These are phyloP conservation scores for Podocnemis expansa DNA, from an alignment of 2,113 vertebrate genomes.

Conservation along the genomic window DNA sequence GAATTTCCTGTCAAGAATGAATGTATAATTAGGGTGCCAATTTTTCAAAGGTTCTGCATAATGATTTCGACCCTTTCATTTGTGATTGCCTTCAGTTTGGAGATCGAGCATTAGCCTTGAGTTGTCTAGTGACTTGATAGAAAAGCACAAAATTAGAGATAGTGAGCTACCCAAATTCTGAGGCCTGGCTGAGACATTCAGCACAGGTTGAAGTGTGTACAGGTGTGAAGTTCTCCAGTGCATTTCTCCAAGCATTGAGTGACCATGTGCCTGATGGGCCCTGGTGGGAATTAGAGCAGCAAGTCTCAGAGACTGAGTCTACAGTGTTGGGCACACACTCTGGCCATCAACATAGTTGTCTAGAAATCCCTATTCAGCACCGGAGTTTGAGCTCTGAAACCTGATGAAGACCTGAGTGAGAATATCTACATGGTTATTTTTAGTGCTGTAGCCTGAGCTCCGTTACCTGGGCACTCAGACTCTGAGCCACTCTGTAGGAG, in stretches of 20 bases:
- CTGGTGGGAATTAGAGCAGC: not conserved
- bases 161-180: not conserved
- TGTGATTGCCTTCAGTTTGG: too few relatives aligned
- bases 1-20: not conserved
- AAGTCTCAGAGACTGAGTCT: not conserved
- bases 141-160: not conserved
- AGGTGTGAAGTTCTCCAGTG: not conserved
- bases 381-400: not conserved
- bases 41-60: not conserved
- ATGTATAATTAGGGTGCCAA: not conserved
- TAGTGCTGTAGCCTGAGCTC: not conserved
- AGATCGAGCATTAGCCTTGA: not conserved
- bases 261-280: not conserved
- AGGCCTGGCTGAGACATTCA: fast-evolving
- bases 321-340: not conserved
- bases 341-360: not conserved
- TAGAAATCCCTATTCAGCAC: not conserved
- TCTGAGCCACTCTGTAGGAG: too few relatives aligned
- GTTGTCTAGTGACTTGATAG: not conserved
- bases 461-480: not conserved
- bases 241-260: not conserved
- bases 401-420: not conserved
- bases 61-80: not conserved
- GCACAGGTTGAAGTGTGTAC: fast-evolving
- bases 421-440: not conserved